Percentiles rank a stretch among this genome's conserved stretches.
phyloP scores from a whole-genome alignment of 2,113 vertebrate species.

The Centropus bengalensis region DNA sequence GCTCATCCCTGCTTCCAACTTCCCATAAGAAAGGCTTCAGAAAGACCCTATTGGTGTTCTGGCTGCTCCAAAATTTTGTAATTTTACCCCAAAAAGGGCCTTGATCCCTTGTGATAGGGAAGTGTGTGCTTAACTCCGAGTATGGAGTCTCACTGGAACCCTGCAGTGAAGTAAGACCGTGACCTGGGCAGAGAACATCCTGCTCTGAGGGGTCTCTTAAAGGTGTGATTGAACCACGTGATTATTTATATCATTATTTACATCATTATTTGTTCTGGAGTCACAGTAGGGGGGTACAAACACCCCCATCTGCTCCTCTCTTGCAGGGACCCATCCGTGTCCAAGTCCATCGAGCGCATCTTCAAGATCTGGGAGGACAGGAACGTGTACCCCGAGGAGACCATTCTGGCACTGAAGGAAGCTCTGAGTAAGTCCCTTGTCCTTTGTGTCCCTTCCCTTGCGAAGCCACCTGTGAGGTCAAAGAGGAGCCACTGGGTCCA shows the following conservation, averaged over 20 bases:
- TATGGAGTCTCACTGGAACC: rapidly evolving
- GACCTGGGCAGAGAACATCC: background rate
- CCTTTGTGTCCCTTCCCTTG: background rate
- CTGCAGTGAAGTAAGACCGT: background rate
- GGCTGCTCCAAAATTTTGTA: background rate
- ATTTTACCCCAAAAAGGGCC: background rate
- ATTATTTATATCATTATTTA: background rate
- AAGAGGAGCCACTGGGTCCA: background rate
- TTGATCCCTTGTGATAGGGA: rapidly evolving
- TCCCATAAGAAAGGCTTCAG: background rate
- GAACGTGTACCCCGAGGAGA: slow-evolving; percentile 92
- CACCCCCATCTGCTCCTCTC: background rate
- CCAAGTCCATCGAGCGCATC: slow-evolving; percentile 93
- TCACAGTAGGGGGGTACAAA: rapidly evolving
- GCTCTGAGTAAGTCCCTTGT: slow-evolving; percentile 75
- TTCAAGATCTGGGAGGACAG: slow-evolving; percentile 98
- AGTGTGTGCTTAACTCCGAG: background rate
- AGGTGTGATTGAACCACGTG: background rate
- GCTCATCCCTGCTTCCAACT: too few species aligned
- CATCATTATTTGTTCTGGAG: background rate
- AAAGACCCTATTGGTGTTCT: background rate
- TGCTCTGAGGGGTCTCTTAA: background rate
- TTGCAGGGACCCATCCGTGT: slow-evolving; percentile 90
- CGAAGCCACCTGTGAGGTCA: rapidly evolving
- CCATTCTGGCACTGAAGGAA: slow-evolving; percentile 86